A percentile compares a stretch with the other conserved stretches of the same genome.
phyloP scores from a whole-genome alignment of 2,888 invertebrate genomes.

The Drosophila gaucha region DNA sequence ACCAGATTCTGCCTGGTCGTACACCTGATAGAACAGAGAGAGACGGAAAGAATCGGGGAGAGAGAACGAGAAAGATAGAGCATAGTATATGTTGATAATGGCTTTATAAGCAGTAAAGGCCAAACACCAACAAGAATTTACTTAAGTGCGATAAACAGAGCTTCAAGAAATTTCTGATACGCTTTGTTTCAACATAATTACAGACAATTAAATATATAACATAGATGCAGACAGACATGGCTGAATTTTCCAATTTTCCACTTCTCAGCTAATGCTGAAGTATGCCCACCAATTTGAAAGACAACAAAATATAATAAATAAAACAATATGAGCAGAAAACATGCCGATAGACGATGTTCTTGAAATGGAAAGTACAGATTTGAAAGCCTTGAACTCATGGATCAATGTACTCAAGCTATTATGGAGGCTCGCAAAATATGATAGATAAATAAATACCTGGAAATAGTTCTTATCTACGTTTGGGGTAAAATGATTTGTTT shows the following conservation, averaged over 20 bases:
- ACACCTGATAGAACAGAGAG: neutral
- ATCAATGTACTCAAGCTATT: neutral
- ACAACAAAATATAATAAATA: neutral
- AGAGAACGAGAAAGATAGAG: neutral
- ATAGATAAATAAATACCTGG: neutral
- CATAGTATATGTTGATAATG: slow-evolving; percentile 14
- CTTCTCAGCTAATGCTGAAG: slow-evolving; percentile 1
- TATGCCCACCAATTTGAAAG: slow-evolving; percentile 17
- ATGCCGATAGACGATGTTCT: slow-evolving; percentile 14
- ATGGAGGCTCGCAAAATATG: too few species aligned
- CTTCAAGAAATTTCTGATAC: neutral
- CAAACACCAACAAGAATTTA: slow-evolving; percentile 3
- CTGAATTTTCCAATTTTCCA: neutral
- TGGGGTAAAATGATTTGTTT: neutral
- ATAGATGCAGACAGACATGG: neutral
- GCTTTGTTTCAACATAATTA: neutral
- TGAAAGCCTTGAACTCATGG: slow-evolving; percentile 22
- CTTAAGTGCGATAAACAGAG: slow-evolving; percentile 8
- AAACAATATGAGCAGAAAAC: slow-evolving; percentile 20
- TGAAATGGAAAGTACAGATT: slow-evolving; percentile 12
- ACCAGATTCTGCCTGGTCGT: slow-evolving; percentile 25
- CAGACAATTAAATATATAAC: neutral
- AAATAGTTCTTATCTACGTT: neutral
- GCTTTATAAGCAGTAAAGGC: slow-evolving; percentile 16
- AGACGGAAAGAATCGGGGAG: neutral